Evolutionary conservation across 2,888 invertebrate genomes (phyloP), one percentile per base, ranked within the genome.

Genomic region (Minunthozetes semirufus): DNA sequence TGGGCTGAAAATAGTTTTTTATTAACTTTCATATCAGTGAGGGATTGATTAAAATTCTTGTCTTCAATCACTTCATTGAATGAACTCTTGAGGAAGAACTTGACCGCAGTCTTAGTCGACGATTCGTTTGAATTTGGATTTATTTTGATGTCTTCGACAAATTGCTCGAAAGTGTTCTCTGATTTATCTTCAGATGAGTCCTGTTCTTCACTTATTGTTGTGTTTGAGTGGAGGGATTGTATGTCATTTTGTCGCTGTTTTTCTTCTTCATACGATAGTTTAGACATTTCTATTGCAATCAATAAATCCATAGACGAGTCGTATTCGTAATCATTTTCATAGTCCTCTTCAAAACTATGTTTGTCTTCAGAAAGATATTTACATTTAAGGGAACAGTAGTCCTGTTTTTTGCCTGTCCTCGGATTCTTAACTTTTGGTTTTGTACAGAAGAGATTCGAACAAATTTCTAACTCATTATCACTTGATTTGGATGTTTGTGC

Each of bases 261-360:
- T 38, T 66, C 66, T n/a, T 66, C 66, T 38, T 33, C 66, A 9
- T 25, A 87, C 82, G 88, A 88, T 61, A 89, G 83, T 19, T 88
- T 83, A 0, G 88, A 88, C 88, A 89, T 88, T 82, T 88, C 88
- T 76, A 88, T 81, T 0, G 88, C 88, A 77, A 88, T 86, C 77
- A 88, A 85, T 66, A 88, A 82, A 80, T 89, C 88, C 85, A 88
- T 87, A 79, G 59, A 76, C 27, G 76, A 73, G 63, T 77, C 76
- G 50, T 78, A 76, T 42, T 75, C 68, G 72, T 76, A 80, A 79
- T 77, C 80, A 80, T 71, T 80, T 66, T 11, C 11, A 6, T 63
- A 50, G n/a, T 59, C 19, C 29, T 11, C 19, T 71, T 46, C 70
- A 38, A 27, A 19, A 66, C 38, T 66, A n/a, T 66, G 17, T 1